Base-by-base conservation (phyloP, 2,113 vertebrate genomes). In the Calyptomena viridis region DNA sequence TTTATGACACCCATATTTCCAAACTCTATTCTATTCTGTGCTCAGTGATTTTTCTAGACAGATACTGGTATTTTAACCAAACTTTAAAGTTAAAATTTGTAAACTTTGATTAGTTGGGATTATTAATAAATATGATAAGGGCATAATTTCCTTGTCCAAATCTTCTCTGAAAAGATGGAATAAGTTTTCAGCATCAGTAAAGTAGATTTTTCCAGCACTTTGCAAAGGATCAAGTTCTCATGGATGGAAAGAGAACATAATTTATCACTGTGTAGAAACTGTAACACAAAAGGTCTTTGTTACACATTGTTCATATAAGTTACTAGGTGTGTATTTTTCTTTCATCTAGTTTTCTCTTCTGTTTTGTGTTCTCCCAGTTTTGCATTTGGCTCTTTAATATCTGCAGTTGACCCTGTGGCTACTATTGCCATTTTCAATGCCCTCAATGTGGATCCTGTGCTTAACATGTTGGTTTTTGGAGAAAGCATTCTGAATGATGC, bases 351-450 rank as follows among this genome's bases (percentile, higher is more conserved):
- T 84, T 89, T 83, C 91, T 77, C 52, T 69, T 49, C n/a, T 37
- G 85, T 33, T 85, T 80, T 96, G 37, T 91, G 52, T 87, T 88
- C 86, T 90, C 90, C 13, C 94, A 99, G 99, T 91, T 99, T 99
- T 97, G 99, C 99, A 1, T 99, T 99, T 11, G 99, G 99, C 76
- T 99, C 99, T 46, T 97, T 99, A n/a, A 99, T 99, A 96, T 99
- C 99, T 27, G 99, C 99, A 2, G 99, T 99, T 46, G 99, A 99
- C 76, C 99, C 99, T 1, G 99, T 99, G 58, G 99, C 99, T 44
- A 99, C 99, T 49, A 99, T 99, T 63, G 99, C 99, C 47, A 99
- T 99, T 97, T 99, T 99, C 96, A 99, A 99, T 30, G 99, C 99
- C 6, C 99, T 99, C 52, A 99, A 99, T 8, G 99, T 99, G 94